Base-by-base conservation (phyloP, 1,140 invertebrate genomes). In the Achroia grisella region DNA sequence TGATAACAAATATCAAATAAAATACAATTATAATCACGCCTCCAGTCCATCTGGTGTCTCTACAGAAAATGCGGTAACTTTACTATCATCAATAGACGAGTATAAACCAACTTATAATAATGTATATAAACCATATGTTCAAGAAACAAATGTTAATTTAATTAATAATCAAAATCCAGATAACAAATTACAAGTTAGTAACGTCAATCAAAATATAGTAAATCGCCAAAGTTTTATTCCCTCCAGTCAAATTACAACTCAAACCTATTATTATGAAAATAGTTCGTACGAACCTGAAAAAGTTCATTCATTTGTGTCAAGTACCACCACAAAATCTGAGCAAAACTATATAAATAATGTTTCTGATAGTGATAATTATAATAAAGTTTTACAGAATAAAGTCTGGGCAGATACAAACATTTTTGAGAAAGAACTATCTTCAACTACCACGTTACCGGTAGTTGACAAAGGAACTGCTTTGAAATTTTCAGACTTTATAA, bases 221-320 rank as follows among this genome's bases (percentile, higher is more conserved):
- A 62, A 53, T 8, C 51, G 50, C 14, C 13, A 56, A 15, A 31
- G 47, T 46, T 79, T 71, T 67, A 13, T 65, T 50, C 60, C 69
- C 31, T 64, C 35, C 13, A 74, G 54, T 45, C 58, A 71, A 62
- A 52, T 55, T 10, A 52, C 70, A 12, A 71, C 69, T 6, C 62
- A 71, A 43, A 62, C 59, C 1, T 72, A 73, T 23, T 61, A 72
- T 53, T 71, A 71, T 39, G 57, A 67, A 36, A 62, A 72, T 34
- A 46, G 42, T 4, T 45, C 44, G 43, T 78, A 70, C 36, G 74
- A 78, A 53, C 47, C 66, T 49, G 67, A 58, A 50, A 61, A 45
- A 58, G 66, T 50, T 8, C 17, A 44, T 39, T 17, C 42, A 39
- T 34, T 52, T 33, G 41, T 47, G 39, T 23, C 32, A 28, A 31